Conservation (phyloP, 2,888 invertebrate species). For the Drosophila subquinaria region DNA sequence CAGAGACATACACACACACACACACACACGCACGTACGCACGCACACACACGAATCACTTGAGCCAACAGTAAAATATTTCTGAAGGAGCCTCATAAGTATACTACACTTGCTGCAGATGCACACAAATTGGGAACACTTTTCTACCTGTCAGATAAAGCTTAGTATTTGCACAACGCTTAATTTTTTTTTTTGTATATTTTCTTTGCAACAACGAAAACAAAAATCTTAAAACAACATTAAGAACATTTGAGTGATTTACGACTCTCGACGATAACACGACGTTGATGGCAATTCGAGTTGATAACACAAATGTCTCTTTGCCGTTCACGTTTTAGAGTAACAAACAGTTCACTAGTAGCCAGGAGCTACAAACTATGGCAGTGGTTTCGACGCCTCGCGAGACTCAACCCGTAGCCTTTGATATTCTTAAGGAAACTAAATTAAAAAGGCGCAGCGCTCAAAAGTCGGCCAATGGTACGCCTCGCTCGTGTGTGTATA, state of each 20-base stretch:
- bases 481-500: constrained; percentile 10
- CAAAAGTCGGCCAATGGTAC: constrained; percentile 64
- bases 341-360: constrained; percentile 11
- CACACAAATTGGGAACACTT: constrained; percentile 9
- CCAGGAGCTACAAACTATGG: constrained; percentile 6
- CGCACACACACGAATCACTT: constrained; percentile 9
- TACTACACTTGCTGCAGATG: constrained; percentile 8
- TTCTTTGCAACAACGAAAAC: constrained; percentile 6
- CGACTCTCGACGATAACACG: constrained; percentile 6
- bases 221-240: constrained; percentile 14
- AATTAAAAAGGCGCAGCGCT: constrained; percentile 37
- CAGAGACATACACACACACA: not conserved
- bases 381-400: constrained; percentile 11
- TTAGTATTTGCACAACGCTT: constrained; percentile 42
- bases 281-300: constrained; percentile 19
- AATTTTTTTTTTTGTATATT: not conserved
- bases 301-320: constrained; percentile 26
- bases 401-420: constrained; percentile 51
- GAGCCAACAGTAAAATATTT: constrained; percentile 4
- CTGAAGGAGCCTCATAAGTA: constrained; percentile 14
- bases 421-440: constrained; percentile 65
- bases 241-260: not conserved
- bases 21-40: not conserved
- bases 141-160: constrained; percentile 24
- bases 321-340: constrained; percentile 18